Evolutionary conservation across 2,797 vertebrate species (phyloP), one percentile per base, ranked within the genome.

Genomic region (Malurus splendens): DNA sequence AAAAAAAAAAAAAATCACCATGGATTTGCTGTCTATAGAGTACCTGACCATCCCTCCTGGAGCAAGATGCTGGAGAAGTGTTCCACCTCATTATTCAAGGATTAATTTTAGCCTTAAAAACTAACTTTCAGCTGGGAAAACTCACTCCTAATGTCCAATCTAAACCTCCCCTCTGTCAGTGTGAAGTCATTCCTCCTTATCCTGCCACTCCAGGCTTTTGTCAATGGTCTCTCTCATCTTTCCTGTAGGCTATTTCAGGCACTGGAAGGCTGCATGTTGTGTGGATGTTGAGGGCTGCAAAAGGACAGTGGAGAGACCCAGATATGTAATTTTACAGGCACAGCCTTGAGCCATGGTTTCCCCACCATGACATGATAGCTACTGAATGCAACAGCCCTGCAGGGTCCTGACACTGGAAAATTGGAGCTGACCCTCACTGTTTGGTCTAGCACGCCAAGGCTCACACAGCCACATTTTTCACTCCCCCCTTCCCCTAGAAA

Each of bases 161-260:
- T 50, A 44, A 75, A 1, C 14, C 18, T 56, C 0, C 3, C 25
- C 4, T 38, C 9, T 55, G n/a, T 38, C 38, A 33, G 42, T 50
- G 10, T 50, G 50, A 68, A 75, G 38, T 32, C 62, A 44, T 62
- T 50, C 0, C 6, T 25, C 42, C 17, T 32, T 30, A n/a, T 44
- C 14, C 38, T 68, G 19, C 25, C 55, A 44, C 24, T 74, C 8
- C 77, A 74, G 5, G 32, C 19, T 32, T 32, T 56, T n/a, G 13
- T 18, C 20, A 50, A 48, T 0, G 28, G 42, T 32, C 55, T 42
- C 24, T 44, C 5, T 51, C 28, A 38, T 61, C 42, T 22, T 87
- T 30, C 48, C 62, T 54, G 6, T 6, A 0, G 39, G n/a, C 6
- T 86, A 22, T 23, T 42, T 28, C 44, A 61, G n/a, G 20, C 19